phyloP scores from a whole-genome alignment of 2,797 vertebrate genomes.

The Lutjanus argentimaculatus region DNA sequence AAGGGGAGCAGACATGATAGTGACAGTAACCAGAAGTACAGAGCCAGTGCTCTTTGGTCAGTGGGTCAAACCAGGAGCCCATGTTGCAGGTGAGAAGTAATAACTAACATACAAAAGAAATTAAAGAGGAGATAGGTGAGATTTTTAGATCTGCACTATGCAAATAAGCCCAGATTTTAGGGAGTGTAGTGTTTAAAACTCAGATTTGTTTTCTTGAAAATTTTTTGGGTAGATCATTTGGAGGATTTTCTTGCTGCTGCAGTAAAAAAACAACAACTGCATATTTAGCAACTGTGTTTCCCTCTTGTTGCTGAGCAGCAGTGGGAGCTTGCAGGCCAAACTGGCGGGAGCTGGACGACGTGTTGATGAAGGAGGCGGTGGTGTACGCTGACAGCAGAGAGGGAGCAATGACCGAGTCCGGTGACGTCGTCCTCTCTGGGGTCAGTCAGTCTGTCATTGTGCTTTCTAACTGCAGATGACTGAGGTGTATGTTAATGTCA shows the following conservation, averaged over 20 bases:
- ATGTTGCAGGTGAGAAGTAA: conserved; percentile 90
- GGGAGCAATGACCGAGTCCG: conserved; percentile 90
- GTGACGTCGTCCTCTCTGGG: conserved; percentile 93
- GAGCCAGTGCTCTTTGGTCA: conserved; percentile 90
- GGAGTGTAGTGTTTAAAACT: background rate
- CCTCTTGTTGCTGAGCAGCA: conserved; percentile 79
- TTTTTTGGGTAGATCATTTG: background rate
- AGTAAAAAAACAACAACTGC: background rate
- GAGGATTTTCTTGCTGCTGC: background rate
- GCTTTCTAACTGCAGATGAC: background rate
- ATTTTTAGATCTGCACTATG: background rate
- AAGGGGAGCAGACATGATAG: conserved; percentile 91
- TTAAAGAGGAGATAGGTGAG: background rate
- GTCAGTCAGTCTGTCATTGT: conserved; percentile 74
- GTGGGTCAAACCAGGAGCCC: conserved; percentile 97
- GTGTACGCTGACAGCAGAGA: conserved; percentile 94
- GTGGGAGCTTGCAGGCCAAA: conserved; percentile 94
- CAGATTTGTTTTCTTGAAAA: background rate
- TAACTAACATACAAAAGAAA: background rate
- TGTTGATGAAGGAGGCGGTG: conserved; percentile 89
- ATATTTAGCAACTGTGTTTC: background rate
- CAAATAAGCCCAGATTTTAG: background rate
- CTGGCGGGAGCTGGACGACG: conserved; percentile 94
- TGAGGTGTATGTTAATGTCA: background rate
- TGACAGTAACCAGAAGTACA: conserved; percentile 92